phyloP scores from a whole-genome alignment of 2,113 vertebrate genomes.

The Lepisosteus oculatus region DNA sequence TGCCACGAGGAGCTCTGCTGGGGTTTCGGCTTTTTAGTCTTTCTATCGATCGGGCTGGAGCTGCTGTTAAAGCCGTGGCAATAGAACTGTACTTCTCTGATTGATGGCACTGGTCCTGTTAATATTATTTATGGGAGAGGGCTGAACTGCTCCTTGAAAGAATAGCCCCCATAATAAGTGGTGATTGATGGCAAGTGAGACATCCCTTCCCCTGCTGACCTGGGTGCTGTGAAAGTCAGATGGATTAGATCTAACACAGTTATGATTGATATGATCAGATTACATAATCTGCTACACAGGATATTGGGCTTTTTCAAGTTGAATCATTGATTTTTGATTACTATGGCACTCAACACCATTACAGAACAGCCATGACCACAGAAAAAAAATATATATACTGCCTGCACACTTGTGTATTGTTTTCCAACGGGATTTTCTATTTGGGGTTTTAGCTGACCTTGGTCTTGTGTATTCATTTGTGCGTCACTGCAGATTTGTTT shows the following conservation, averaged over 20 bases:
- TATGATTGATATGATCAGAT: constrained; percentile 95
- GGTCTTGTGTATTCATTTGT: too few relatives aligned
- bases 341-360: constrained; percentile 73
- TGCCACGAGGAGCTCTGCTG: constrained; percentile 46
- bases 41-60: constrained; percentile 75
- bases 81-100: constrained; percentile 86
- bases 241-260: constrained; percentile 90
- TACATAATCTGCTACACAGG: constrained; percentile 75
- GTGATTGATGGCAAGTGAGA: constrained; percentile 92
- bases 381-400: constrained; percentile 44
- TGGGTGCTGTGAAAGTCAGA: constrained; percentile 81
- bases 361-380: constrained; percentile 34
- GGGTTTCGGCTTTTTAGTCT: constrained; percentile 35
- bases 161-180: constrained; percentile 84
- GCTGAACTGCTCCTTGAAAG: constrained; percentile 69
- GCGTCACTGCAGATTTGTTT: too few relatives aligned
- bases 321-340: constrained; percentile 94
- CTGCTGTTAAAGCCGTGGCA: constrained; percentile 72
- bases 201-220: constrained; percentile 75
- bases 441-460: not conserved
- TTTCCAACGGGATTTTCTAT: constrained; percentile 30
- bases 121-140: constrained; percentile 90
- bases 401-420: constrained; percentile 26
- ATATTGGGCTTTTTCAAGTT: constrained; percentile 72
- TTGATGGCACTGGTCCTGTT: constrained; percentile 78